A percentile compares a stretch with the other conserved stretches of the same genome.
phyloP scores from a whole-genome alignment of 2,113 vertebrate genomes.

The Melanocharis versteri region DNA sequence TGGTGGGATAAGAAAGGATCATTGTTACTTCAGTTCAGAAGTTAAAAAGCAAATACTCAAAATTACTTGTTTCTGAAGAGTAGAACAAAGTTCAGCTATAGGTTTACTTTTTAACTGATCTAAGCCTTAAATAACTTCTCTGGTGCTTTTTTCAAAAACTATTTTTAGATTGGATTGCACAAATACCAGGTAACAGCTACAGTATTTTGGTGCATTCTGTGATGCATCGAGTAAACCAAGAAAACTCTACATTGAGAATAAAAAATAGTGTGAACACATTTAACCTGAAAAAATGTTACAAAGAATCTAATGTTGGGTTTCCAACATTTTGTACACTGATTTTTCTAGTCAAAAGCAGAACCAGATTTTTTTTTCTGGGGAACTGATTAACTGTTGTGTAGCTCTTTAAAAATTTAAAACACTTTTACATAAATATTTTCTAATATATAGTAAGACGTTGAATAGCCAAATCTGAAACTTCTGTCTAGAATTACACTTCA shows the following conservation, averaged over 20 bases:
- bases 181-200: neutral
- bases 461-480: neutral
- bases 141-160: neutral
- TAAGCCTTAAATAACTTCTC: neutral
- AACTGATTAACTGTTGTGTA: neutral
- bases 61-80: neutral
- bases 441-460: neutral
- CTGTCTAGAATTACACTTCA: accelerated
- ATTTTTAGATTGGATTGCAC: neutral
- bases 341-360: neutral
- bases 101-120: neutral
- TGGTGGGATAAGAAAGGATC: neutral
- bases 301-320: neutral
- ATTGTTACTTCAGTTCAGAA: neutral
- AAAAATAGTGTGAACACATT: neutral
- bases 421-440: neutral
- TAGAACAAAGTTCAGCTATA: neutral
- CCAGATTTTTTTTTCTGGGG: neutral
- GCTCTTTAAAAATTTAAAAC: neutral
- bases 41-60: neutral
- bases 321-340: neutral
- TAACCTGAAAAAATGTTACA: neutral
- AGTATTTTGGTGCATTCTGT: neutral
- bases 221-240: neutral
- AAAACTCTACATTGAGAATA: accelerated